phyloP scores from a whole-genome alignment of 2,113 vertebrate genomes.

The Corythornis madagascariensis region DNA sequence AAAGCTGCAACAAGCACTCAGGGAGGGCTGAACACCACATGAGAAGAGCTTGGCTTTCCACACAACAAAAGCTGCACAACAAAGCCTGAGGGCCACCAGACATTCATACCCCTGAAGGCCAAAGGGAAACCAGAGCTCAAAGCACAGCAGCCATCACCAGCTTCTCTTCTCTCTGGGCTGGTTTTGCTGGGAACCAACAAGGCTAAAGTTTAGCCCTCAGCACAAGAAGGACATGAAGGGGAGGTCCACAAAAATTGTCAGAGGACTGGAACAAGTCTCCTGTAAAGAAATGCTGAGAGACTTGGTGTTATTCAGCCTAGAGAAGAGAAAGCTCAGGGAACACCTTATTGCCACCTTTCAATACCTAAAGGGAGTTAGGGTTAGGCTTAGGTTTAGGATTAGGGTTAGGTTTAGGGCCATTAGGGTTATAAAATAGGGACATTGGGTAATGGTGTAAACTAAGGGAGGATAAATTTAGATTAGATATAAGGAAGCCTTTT shows the following conservation, averaged over 20 bases:
- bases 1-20: not conserved
- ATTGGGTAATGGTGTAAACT: no score
- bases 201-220: not conserved
- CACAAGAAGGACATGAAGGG: no score
- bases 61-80: not conserved
- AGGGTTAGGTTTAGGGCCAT: no score
- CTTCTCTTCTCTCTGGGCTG: not conserved
- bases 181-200: not conserved
- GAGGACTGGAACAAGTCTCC: no score
- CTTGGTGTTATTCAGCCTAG: no score
- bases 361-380: no score
- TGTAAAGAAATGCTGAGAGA: no score
- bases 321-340: not conserved
- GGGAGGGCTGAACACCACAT: not conserved
- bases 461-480: no score
- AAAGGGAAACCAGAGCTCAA: not conserved
- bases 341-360: not conserved
- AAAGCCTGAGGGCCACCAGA: not conserved
- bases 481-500: no score
- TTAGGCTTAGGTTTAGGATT: no score
- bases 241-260: no score
- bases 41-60: not conserved
- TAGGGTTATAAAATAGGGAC: no score
- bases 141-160: not conserved
- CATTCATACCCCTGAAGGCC: not conserved